Evolutionary conservation across 2,888 invertebrate species (phyloP), one percentile per base, ranked within the genome.

Genomic region (Noctua janthe): DNA sequence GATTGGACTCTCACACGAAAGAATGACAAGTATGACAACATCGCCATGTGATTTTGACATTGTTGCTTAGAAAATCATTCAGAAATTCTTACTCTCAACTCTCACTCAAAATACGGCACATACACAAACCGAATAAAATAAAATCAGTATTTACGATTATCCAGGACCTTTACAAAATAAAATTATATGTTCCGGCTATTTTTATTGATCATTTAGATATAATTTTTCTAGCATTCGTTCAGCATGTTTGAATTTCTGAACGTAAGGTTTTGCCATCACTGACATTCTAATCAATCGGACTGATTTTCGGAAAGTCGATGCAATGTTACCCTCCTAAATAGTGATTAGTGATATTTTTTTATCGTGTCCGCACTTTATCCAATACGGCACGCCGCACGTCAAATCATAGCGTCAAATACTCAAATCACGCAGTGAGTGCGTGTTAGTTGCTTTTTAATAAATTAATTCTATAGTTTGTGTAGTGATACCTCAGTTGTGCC

Each of bases 381-480:
- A 51, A 49, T 66, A 71, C 39, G 43, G 47, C 56, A 72, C 66
- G 67, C 39, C 35, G 39, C 56, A 72, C 66, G 67, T 64, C 81
- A 29, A 29, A 29, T 29, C 29, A 29, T 29, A 29, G 29, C 66
- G 67, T 64, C 81, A 74, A 81, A 81, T 47, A 10, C 47, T 3
- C 51, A 51, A 54, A 54, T 86, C 90, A 90, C 90, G 90, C 83
- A 74, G 51, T 15, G 56, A 47, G 74, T 86, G 88, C 86, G 89
- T 90, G 90, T 83, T 79, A 82, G 74, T 76, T 69, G 64, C 77
- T 82, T 20, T 74, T 39, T 59, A 56, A 49, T 72, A 54, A 35
- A 81, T 64, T 76, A 81, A 54, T 49, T 74, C 67, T 77, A 71
- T 71, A 69, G 69, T 81, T 80, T 73, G 75, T 87, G 71, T 66